A percentile compares a stretch with the other conserved stretches of the same genome.
Conservation (phyloP, 2,113 vertebrate species). For the Dicentrarchus labrax region DNA sequence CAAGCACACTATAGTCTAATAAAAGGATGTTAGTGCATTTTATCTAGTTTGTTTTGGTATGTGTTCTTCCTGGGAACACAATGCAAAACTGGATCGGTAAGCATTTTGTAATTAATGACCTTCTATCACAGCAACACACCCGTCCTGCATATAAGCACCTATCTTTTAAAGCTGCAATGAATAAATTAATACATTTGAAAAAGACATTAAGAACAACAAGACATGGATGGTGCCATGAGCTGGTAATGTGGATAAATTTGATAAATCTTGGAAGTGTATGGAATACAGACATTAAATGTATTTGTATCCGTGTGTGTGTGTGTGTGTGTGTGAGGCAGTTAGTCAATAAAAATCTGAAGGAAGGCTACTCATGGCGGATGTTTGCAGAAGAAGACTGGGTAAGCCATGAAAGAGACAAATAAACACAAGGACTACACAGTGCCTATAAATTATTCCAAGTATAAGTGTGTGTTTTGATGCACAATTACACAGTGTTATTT, state of each 20-base stretch:
- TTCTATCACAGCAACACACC: background rate
- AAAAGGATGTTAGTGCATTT: background rate
- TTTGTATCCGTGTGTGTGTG: background rate
- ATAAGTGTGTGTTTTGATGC: background rate
- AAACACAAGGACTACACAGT: too few relatives aligned
- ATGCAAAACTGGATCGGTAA: background rate
- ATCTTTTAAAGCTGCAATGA: background rate
- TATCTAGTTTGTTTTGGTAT: background rate
- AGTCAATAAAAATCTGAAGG: background rate
- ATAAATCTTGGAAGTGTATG: background rate
- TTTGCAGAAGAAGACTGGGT: constrained; percentile 8
- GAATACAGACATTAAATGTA: background rate
- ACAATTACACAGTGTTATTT: constrained; percentile 26
- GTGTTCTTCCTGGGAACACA: background rate
- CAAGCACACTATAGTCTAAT: background rate
- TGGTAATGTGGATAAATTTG: background rate
- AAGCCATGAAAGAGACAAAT: background rate
- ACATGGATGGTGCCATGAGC: background rate
- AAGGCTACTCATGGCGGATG: background rate
- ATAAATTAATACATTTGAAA: background rate
- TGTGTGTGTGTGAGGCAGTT: background rate
- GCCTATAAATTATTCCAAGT: constrained; percentile 26
- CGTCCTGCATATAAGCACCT: background rate
- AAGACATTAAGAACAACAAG: background rate
- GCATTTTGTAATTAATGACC: background rate